Evolutionary conservation across 2,113 vertebrate species (phyloP), one percentile per base, ranked within the genome.

Genomic region (Colius striatus): DNA sequence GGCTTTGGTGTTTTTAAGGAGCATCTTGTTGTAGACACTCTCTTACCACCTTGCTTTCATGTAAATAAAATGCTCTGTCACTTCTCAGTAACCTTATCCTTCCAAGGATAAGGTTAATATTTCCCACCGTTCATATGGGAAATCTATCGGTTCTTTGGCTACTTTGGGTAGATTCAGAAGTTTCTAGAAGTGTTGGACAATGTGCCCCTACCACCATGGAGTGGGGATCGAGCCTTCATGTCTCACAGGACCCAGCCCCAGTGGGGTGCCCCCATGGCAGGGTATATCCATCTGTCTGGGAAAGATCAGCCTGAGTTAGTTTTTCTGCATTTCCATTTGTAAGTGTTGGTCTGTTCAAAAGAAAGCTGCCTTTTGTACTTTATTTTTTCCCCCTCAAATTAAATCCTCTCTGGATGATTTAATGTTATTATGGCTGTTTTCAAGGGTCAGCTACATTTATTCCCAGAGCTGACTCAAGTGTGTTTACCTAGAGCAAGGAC

Each of bases 371-470:
- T 95, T 93, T 48, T 34, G 27, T 30, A 22, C 34, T 36, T 53
- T 26, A 62, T 84, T 43, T 47, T 18, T 29, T 27, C 9, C 5
- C 1, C 38, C 18, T 41, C 38, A 41, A 89, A 93, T 94, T 88
- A 92, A 83, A 74, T 60, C 81, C 84, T 94, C 94, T 96, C 91
- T 2, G 47, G 94, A 94, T 94, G 94, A 94, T 94, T 95, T 84
- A 93, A 84, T 91, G 91, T 94, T 95, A 84, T 94, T 94, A 95
- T 78, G 87, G 84, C 84, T 96, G 57, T 87, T 94, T 97, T 96
- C 87, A 94, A 86, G 94, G 96, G 88, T 96, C 92, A 89, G 48
- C 83, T 96, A 27, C 41, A 48, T 93, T 89, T 81, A 79, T 94
- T 96, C 95, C 90, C 92, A 93, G 79, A 34, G 65, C 73, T 29